Conservation (phyloP, 2,797 vertebrate species). For the Amblyopsis hoosieri region DNA sequence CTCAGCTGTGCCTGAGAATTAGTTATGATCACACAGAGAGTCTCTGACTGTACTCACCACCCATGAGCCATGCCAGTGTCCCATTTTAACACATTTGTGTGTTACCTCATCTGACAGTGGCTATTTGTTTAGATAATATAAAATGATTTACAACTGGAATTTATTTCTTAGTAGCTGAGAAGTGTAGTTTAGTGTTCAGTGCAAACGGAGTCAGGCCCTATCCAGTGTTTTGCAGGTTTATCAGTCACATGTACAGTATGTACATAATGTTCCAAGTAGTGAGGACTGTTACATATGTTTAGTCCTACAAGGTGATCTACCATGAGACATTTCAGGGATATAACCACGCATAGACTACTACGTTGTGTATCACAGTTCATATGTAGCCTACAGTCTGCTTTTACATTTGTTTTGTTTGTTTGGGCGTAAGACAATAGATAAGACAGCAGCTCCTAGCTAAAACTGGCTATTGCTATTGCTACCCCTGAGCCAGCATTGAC, state of each 20-base stretch:
- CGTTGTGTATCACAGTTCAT: too few species aligned
- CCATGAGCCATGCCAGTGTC: constrained; percentile 35
- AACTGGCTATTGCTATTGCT: constrained; percentile 65
- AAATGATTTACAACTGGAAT: not conserved
- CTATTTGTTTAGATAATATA: constrained; percentile 12
- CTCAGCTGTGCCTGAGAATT: constrained; percentile 70
- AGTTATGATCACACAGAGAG: constrained; percentile 60
- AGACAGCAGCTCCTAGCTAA: constrained; percentile 44
- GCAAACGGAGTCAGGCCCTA: too few species aligned
- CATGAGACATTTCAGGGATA: too few species aligned
- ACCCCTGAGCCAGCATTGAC: constrained; percentile 52
- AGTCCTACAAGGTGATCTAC: too few species aligned
- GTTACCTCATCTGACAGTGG: constrained; percentile 1
- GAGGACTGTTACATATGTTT: too few species aligned
- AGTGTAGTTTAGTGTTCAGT: too few species aligned
- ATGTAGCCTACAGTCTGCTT: too few species aligned
- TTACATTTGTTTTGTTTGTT: too few species aligned
- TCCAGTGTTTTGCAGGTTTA: too few species aligned
- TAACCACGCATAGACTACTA: too few species aligned
- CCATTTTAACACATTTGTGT: not conserved
- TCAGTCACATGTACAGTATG: too few species aligned
- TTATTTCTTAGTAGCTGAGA: not conserved
- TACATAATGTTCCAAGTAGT: too few species aligned
- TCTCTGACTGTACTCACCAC: constrained; percentile 43
- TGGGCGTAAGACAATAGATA: not conserved